Conservation (phyloP, 2,797 vertebrate genomes). For the Melanotaenia trifasciata region DNA sequence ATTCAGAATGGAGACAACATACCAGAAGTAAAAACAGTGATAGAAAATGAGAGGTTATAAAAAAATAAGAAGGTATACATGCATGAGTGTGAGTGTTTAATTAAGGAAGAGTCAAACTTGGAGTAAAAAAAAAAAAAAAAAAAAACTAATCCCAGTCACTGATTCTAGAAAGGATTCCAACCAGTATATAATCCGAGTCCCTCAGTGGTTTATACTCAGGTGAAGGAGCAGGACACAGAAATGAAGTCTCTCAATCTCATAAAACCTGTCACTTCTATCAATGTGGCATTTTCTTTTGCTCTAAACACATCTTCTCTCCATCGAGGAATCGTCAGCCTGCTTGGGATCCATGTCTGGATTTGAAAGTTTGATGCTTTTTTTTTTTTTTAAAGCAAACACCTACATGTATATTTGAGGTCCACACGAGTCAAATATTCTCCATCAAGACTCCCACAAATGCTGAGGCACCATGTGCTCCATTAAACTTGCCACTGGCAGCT, state of each 20-base stretch:
- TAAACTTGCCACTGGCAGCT: slow-evolving; percentile 17
- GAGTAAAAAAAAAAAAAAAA: slow-evolving; percentile 34
- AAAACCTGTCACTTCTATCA: slow-evolving; percentile 20
- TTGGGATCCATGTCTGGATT: background rate
- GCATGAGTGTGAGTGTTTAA: slow-evolving; percentile 30
- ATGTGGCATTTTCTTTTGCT: background rate
- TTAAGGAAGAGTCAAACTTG: slow-evolving; percentile 57
- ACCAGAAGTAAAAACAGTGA: slow-evolving; percentile 64
- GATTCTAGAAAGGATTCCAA: slow-evolving; percentile 53
- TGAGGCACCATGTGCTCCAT: background rate
- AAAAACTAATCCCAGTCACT: slow-evolving; percentile 62
- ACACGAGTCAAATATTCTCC: slow-evolving; percentile 25
- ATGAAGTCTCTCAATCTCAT: slow-evolving; percentile 34
- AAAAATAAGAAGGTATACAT: slow-evolving; percentile 69
- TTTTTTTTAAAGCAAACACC: background rate
- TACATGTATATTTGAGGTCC: slow-evolving; percentile 11
- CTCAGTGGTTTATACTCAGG: slow-evolving; percentile 46
- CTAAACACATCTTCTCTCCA: background rate
- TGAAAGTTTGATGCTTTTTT: slow-evolving; percentile 1
- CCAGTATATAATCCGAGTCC: slow-evolving; percentile 53
- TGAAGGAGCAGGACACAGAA: slow-evolving; percentile 19
- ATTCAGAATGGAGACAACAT: slow-evolving; percentile 55
- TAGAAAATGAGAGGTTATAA: slow-evolving; percentile 70
- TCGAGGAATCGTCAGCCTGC: slow-evolving; percentile 9
- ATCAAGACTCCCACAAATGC: slow-evolving; percentile 5